Percentiles rank a stretch among this genome's conserved stretches.
These are phyloP conservation scores for Trachelus stipa DNA, from an alignment of 2,888 invertebrate genomes.

Conservation along the genomic window DNA sequence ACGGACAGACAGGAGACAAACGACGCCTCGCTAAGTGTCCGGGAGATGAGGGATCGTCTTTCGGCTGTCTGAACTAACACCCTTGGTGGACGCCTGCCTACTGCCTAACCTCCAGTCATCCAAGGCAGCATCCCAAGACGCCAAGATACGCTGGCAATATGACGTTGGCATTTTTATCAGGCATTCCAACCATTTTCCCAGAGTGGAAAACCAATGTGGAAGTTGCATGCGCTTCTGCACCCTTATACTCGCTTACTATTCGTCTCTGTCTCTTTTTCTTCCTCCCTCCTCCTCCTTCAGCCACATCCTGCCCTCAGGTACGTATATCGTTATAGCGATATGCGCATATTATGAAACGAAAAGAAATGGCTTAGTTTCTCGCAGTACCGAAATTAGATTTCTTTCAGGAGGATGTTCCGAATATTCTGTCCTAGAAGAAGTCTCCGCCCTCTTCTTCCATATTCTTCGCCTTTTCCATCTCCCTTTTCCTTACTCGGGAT, in stretches of 20 bases:
- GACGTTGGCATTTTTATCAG: constrained; percentile 1
- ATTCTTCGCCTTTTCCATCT: constrained; percentile 23
- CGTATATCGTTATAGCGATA: neutral
- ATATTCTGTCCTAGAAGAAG: constrained; percentile 43
- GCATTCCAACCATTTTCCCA: neutral
- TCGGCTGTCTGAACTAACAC: constrained; percentile 10
- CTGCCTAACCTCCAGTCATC: neutral
- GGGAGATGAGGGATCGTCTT: constrained; percentile 25
- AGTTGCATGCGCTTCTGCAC: neutral
- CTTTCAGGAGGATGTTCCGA: constrained; percentile 53
- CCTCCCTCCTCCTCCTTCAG: too few relatives aligned
- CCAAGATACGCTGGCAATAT: neutral
- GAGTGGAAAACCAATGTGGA: neutral
- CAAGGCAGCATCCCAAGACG: neutral
- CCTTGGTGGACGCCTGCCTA: neutral
- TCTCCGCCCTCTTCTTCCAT: neutral
- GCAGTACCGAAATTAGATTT: constrained; percentile 55
- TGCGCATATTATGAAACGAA: constrained; percentile 39
- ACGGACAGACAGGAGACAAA: constrained; percentile 35
- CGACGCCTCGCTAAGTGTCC: constrained; percentile 31
- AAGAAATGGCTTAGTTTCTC: constrained; percentile 55
- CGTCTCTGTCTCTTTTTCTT: too few relatives aligned
- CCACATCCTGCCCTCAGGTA: neutral
- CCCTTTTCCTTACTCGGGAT: neutral
- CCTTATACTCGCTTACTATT: neutral